A percentile compares a stretch with the other conserved stretches of the same genome.
Evolutionary conservation across 2,888 invertebrate species (phyloP).

Genomic region (Dasypolia templi): DNA sequence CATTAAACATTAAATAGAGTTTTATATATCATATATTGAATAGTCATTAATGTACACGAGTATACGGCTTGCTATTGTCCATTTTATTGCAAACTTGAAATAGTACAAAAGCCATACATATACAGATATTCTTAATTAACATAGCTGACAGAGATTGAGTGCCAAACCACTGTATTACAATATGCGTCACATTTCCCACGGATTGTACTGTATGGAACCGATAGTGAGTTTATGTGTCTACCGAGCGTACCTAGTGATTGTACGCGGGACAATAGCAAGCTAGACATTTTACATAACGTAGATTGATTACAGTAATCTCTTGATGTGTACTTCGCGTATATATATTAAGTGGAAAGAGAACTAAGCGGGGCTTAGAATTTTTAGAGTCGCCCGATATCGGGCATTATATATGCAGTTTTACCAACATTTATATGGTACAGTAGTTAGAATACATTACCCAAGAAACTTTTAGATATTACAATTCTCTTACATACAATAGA

Average conservation of each 20-base stretch:
- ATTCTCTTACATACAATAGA: conserved; percentile 57
- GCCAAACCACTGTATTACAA: conserved; percentile 83
- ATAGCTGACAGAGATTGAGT: conserved; percentile 77
- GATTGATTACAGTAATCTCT: conserved; percentile 76
- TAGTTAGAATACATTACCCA: conserved; percentile 60
- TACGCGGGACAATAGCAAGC: conserved; percentile 80
- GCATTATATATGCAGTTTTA: conserved; percentile 51
- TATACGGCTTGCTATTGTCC: conserved; percentile 84
- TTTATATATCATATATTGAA: conserved; percentile 76
- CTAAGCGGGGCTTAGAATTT: conserved; percentile 43
- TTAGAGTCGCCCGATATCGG: conserved; percentile 45
- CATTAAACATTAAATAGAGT: conserved; percentile 69
- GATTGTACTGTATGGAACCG: conserved; percentile 66
- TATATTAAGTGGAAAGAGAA: conserved; percentile 50
- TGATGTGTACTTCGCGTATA: conserved; percentile 42
- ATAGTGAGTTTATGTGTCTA: conserved; percentile 63
- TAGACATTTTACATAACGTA: conserved; percentile 61
- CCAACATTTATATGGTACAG: conserved; percentile 54
- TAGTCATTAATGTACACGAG: conserved; percentile 68
- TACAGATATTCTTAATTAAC: conserved; percentile 66
- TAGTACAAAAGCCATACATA: conserved; percentile 77
- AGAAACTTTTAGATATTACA: conserved; percentile 55
- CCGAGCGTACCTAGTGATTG: conserved; percentile 18
- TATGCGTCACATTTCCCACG: conserved; percentile 50
- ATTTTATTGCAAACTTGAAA: conserved; percentile 71